Base-by-base conservation (phyloP, 2,888 invertebrate genomes). In the Drosophila infuscata region DNA sequence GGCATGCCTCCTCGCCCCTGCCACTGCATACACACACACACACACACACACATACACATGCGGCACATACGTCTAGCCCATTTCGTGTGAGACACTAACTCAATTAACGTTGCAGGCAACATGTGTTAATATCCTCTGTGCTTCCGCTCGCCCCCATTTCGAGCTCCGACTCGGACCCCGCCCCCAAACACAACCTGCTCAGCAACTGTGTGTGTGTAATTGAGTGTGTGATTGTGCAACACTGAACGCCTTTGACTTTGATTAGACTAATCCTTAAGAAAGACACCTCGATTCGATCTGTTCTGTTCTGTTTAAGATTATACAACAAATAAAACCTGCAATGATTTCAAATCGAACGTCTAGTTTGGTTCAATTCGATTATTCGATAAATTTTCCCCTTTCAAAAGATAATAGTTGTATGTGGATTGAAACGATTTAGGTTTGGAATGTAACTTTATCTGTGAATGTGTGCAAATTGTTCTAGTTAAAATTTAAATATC, bases 41-140 rank as follows among this genome's bases (percentile, higher is more conserved):
- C n/a, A 35, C 6, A 11, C n/a, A 25, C 29, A 32, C 33, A 36
- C n/a, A 35, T 3, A 11, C n/a, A 30, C 12, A 17, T 20, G 1
- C 11, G 15, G 30, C 15, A 43, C 35, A 46, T 36, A 59, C 71
- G 87, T 83, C 89, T 83, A 87, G 89, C 77, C 74, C 83, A 83
- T 88, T 86, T 73, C 68, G 70, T 70, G 79, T 72, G 83, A 74
- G 76, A 67, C 76, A 82, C 77, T 90, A 91, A 92, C 91, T 91
- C 91, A 92, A 91, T 91, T 91, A 91, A 86, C 85, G 90, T 86
- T 76, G 79, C 74, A 72, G 76, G 83, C 82, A 85, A 84, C 88
- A 91, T 91, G 91, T 91, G 92, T 92, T 91, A 92, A 91, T 91
- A 91, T 92, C 91, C 91, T 90, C 76, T 90, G 74, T 81, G 70